Base-by-base conservation (phyloP, 1,140 invertebrate species). In the Heliconius eleuchia region DNA sequence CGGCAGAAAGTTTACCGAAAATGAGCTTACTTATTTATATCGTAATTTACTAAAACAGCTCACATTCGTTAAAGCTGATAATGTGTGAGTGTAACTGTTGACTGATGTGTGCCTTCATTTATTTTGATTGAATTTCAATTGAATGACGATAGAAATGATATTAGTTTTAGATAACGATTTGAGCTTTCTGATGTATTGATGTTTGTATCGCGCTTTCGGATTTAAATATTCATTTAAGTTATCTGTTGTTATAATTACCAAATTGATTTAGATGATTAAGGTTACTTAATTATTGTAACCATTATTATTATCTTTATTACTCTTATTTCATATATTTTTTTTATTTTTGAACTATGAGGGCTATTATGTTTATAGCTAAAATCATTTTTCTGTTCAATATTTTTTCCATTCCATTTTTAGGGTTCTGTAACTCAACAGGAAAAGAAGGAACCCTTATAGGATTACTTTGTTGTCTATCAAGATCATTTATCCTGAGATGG, bases 91-190 rank as follows among this genome's bases (percentile, higher is more conserved):
- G 60, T 11, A 30, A 13, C 23, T 30, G 4, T 13, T 16, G 60
- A 16, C 4, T 16, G 60, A 66, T 66, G 19, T 23, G 16, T n/a
- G 39, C 23, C 73, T 74, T 11, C 50, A 23, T 39, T 57, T 74
- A 74, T 66, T 66, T 66, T 66, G 60, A 66, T 66, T 66, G 60
- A 30, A 4, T 66, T 66, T 66, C 23, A 66, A 66, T 66, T 66
- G 27, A 66, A 66, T 66, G n/a, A 30, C 60, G 60, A 66, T 30
- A 66, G 60, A 66, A 66, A 66, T 27, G 60, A 27, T 23, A 66
- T 66, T 57, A 55, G 52, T 75, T 57, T 23, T 46, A 27, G 23
- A 55, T 75, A 60, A 60, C 19, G 7, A 23, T 60, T 37, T 8
- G 73, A 57, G 50, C 55, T 60, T 39, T 52, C 13, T 75, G 23